Evolutionary conservation across 2,113 vertebrate genomes (phyloP), one percentile per base, ranked within the genome.

Genomic region (Zosterops pallidus): DNA sequence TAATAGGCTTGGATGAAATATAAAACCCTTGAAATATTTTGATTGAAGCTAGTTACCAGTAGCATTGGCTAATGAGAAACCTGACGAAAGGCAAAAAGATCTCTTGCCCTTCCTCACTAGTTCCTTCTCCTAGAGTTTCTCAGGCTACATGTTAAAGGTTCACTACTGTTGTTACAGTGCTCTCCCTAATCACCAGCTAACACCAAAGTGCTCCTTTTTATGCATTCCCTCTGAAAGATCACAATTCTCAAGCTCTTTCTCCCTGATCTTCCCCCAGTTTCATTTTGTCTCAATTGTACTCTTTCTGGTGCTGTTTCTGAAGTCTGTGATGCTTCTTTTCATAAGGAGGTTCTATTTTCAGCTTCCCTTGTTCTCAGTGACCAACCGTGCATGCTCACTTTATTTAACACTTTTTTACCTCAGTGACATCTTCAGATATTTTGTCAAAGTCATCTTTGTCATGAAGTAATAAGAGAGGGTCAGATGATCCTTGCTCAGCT

Each of bases 271-370:
- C 47, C 67, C 42, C 60, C 29, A 56, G 0, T 57, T 79, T 83
- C 63, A 23, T 81, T 93, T 84, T 80, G 41, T 68, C 83, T 95
- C 80, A 37, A 2, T 9, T 47, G 33, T 31, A 35, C 56, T 41
- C 68, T 89, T 92, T 90, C 72, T 78, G 83, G 11, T 75, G 86
- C 83, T 67, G 55, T 79, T 65, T 95, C 91, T 94, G 86, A 83
- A 92, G 83, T 29, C 72, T 59, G 52, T 65, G 63, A 55, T 84
- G 47, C 80, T 77, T 65, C 83, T 95, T 93, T 92, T 86, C 72
- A 82, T 56, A 78, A 83, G 80, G 64, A 95, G 56, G 16, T 86
- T 96, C 92, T 97, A 92, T 97, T 97, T 96, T 93, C 60, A 47
- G 52, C 60, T 89, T 81, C 80, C 33, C 92, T 89, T 83, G 68